Percentiles rank a stretch among this genome's conserved stretches.
phyloP scores from a whole-genome alignment of 2,888 invertebrate species.

The Xanthorhoe designata region DNA sequence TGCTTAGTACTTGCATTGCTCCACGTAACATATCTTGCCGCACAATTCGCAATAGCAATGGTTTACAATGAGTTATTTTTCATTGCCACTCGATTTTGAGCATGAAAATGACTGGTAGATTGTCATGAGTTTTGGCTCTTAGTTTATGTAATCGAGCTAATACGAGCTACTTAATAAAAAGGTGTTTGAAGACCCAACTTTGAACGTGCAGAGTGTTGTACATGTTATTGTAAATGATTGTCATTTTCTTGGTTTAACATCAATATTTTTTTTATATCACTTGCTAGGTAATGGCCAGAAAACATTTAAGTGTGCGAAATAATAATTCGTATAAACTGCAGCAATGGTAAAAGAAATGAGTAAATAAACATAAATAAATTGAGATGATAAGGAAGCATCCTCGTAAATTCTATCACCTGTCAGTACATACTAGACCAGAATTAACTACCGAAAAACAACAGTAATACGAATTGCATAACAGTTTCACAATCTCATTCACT shows the following conservation, averaged over 20 bases:
- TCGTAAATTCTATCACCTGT: neutral
- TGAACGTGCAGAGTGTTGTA: neutral
- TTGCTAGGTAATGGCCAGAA: neutral
- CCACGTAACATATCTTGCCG: slow-evolving; percentile 25
- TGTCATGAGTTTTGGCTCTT: neutral
- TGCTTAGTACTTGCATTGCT: slow-evolving; percentile 13
- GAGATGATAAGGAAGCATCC: slow-evolving; percentile 1
- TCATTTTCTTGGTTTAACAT: too few species aligned
- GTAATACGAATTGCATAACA: slow-evolving; percentile 20
- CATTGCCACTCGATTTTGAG: slow-evolving; percentile 10
- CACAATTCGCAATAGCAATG: slow-evolving; percentile 20
- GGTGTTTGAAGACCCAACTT: neutral
- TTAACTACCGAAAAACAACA: slow-evolving; percentile 13
- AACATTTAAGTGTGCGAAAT: neutral
- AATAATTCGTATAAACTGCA: neutral
- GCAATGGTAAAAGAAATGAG: neutral
- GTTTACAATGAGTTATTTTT: slow-evolving; percentile 17
- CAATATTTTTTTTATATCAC: neutral
- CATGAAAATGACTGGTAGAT: neutral
- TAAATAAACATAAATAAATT: neutral
- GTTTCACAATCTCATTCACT: slow-evolving; percentile 25
- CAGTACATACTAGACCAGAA: slow-evolving; percentile 7
- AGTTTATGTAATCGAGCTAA: neutral
- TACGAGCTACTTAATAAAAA: neutral
- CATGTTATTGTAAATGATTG: too few species aligned